These are phyloP conservation scores for Cydia pomonella DNA, from an alignment of 1,140 invertebrate species.

Conservation along the genomic window DNA sequence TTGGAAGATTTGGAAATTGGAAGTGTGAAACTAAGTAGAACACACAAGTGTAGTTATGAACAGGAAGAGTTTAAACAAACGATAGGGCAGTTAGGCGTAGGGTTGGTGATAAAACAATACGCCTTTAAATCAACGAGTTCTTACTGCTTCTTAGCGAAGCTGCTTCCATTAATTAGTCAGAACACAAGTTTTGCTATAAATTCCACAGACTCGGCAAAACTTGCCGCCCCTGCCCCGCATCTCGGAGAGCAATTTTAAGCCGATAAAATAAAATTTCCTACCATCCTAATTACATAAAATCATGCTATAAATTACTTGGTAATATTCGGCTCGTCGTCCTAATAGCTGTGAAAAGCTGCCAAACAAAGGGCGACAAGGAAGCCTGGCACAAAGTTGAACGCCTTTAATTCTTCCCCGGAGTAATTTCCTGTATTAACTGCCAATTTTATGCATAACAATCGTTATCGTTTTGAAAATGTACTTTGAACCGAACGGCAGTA, in stretches of 20 bases:
- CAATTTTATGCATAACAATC: conserved; percentile 64
- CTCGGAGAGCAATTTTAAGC: conserved; percentile 70
- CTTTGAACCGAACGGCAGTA: conserved; percentile 25
- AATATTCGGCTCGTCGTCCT: conserved; percentile 64
- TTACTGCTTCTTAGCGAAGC: conserved; percentile 56
- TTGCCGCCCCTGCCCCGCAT: conserved; percentile 67
- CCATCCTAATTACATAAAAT: conserved; percentile 73
- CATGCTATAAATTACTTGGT: conserved; percentile 69
- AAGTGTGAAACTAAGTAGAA: neutral
- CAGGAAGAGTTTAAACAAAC: neutral
- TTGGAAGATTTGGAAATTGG: neutral
- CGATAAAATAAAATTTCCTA: conserved; percentile 77
- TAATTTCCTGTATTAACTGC: conserved; percentile 61
- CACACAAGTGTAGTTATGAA: neutral
- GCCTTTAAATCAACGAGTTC: conserved; percentile 59
- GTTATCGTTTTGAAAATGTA: conserved; percentile 45
- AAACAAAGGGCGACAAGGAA: conserved; percentile 69
- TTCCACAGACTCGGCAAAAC: conserved; percentile 64
- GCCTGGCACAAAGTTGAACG: conserved; percentile 62
- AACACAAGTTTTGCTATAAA: conserved; percentile 78
- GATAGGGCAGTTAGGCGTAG: conserved; percentile 38
- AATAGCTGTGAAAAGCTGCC: conserved; percentile 64
- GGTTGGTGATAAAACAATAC: conserved; percentile 59
- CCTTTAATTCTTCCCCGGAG: conserved; percentile 62
- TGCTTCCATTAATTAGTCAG: conserved; percentile 75